Percentiles rank a stretch among this genome's conserved stretches.
Evolutionary conservation across 2,888 invertebrate genomes (phyloP).

Genomic region (Cremastinae sp.): DNA sequence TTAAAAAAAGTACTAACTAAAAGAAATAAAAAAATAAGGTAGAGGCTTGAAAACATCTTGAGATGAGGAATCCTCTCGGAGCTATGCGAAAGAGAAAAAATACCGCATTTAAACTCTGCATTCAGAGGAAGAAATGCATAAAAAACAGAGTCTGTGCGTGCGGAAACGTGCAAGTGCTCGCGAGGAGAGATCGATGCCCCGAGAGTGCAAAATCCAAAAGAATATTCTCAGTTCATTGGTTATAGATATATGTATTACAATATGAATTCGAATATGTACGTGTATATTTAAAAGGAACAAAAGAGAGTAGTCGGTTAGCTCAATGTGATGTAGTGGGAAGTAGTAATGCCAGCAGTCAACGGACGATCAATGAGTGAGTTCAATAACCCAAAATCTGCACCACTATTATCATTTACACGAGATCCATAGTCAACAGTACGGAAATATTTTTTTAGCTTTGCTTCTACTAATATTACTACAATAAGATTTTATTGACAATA

Average conservation of each 20-base stretch:
- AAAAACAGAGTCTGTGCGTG: conserved; percentile 44
- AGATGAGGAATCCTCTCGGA: too few relatives aligned
- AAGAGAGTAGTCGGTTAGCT: conserved; percentile 31
- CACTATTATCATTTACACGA: conserved; percentile 69
- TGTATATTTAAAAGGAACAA: too few relatives aligned
- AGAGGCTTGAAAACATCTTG: too few relatives aligned
- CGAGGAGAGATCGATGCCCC: conserved; percentile 7
- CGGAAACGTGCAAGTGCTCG: conserved; percentile 10
- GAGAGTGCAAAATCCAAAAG: conserved; percentile 23
- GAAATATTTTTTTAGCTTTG: too few relatives aligned
- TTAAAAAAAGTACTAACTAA: too few relatives aligned
- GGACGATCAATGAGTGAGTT: conserved; percentile 77
- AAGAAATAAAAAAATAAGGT: too few relatives aligned
- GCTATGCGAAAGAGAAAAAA: too few relatives aligned
- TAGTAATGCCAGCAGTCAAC: conserved; percentile 50
- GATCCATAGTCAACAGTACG: conserved; percentile 71
- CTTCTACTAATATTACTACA: too few relatives aligned
- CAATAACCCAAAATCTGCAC: conserved; percentile 79
- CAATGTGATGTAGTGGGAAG: conserved; percentile 39
- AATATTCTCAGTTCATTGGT: conserved; percentile 25
- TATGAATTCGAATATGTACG: too few relatives aligned
- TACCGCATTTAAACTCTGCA: conserved; percentile 6
- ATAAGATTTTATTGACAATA: too few relatives aligned
- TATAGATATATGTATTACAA: too few relatives aligned
- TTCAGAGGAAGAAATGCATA: conserved; percentile 25